Base-by-base conservation (phyloP, 2,113 vertebrate species). In the Talpa occidentalis region DNA sequence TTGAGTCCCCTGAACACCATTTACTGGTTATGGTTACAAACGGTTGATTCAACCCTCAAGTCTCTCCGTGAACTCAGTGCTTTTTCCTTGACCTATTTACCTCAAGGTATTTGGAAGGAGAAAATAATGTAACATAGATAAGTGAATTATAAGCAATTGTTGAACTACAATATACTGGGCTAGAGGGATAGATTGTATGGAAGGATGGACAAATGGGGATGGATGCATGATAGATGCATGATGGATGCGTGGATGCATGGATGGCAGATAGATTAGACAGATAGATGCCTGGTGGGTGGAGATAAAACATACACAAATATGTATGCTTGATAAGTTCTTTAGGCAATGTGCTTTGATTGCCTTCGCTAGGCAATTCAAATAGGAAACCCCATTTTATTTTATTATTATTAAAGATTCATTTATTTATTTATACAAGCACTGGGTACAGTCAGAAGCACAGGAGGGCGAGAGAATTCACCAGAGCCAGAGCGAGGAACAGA, bases 341-440 rank as follows among this genome's bases (percentile, higher is more conserved):
- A 56, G 3, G 15, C 24, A 49, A 28, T 22, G 22, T 47, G 37
- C 12, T 47, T 54, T 52, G 37, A 72, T n/a, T 82, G 40, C 35
- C 16, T 87, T 95, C 26, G 52, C n/a, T 32, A 62, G 30, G n/a
- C 60, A 77, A 59, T 84, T 93, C 77, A 56, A 80, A 88, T 28
- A 56, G 70, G 60, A 59, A 1, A 82, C 35, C 10, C 10, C 35
- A 91, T 66, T n/a, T n/a, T n/a, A n/a, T n/a, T n/a, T n/a, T n/a
- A n/a, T n/a, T n/a, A n/a, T n/a, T n/a, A n/a, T n/a, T n/a, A n/a
- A n/a, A n/a, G n/a, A n/a, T n/a, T n/a, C n/a, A n/a, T n/a, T n/a
- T n/a, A n/a, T n/a, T n/a, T n/a, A n/a, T n/a, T n/a, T n/a, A n/a
- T n/a, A n/a, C n/a, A n/a, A n/a, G n/a, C n/a, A n/a, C n/a, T n/a